These are phyloP conservation scores for Microdon myrmicae DNA, from an alignment of 2,888 invertebrate species.

Conservation along the genomic window DNA sequence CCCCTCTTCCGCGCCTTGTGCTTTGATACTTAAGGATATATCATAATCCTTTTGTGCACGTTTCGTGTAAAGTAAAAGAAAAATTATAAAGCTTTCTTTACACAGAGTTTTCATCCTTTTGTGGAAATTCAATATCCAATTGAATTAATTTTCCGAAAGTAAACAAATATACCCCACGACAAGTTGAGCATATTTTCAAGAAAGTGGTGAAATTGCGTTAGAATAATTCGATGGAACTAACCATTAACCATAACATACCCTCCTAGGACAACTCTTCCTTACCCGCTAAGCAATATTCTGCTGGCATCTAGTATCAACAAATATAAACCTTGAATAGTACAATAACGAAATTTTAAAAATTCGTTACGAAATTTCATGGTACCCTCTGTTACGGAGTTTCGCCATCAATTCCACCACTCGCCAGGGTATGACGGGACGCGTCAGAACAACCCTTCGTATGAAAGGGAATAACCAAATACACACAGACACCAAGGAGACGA, in stretches of 20 bases:
- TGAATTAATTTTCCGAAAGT: too few relatives aligned
- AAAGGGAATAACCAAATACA: too few relatives aligned
- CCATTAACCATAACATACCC: constrained; percentile 4
- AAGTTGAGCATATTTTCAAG: constrained; percentile 1
- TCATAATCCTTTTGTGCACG: too few relatives aligned
- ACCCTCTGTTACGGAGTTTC: constrained; percentile 35
- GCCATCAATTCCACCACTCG: constrained; percentile 38
- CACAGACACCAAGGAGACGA: constrained; percentile 17
- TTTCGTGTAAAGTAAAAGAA: neutral
- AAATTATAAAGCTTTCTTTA: too few relatives aligned
- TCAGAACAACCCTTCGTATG: too few relatives aligned
- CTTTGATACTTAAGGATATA: too few relatives aligned
- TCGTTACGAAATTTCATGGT: constrained; percentile 53
- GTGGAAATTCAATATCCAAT: too few relatives aligned
- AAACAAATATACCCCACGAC: neutral
- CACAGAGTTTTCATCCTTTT: too few relatives aligned
- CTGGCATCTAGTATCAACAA: constrained; percentile 46
- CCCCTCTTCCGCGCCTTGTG: too few relatives aligned
- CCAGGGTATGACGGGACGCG: neutral
- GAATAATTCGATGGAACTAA: constrained; percentile 41
- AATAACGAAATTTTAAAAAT: constrained; percentile 36
- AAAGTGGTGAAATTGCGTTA: constrained; percentile 44
- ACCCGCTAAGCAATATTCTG: too few relatives aligned
- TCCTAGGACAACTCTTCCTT: neutral
- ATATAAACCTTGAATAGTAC: constrained; percentile 38